Evolutionary conservation across 2,113 vertebrate species (phyloP), one percentile per base, ranked within the genome.

Genomic region (Actenoides hombroni): DNA sequence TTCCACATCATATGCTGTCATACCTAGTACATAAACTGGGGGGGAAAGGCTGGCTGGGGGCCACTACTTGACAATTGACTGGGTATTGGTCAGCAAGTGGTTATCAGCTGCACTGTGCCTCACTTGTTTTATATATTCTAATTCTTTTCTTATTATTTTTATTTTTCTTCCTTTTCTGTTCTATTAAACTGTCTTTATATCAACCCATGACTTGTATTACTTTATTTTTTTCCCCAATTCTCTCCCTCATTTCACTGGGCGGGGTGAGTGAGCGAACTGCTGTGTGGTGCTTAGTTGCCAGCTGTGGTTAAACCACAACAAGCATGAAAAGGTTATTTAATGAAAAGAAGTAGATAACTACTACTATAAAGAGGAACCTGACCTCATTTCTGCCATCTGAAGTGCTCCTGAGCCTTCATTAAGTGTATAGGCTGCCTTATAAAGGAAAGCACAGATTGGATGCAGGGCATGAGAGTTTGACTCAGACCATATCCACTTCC

Each of bases 401-500:
- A 80, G 6, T 26, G 20, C n/a, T 76, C 24, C 79, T 39, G 26
- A 94, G 44, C 14, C 35, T 80, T 35, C 25, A 48, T 35, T 69
- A 61, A 74, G 68, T 3, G 10, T 23, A 67, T 4, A 40, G 53
- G 28, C 39, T 80, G 17, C 26, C n/a, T 40, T 39, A 64, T 25
- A 29, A 76, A 88, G 48, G 35, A 35, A 5, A 78, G 10, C 16
- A 53, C 0, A 26, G 1, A 0, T 3, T 23, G 15, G 10, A 56
- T 40, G 23, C 17, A 64, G 33, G 20, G 25, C 67, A 60, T 7
- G 10, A 92, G 10, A 92, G 25, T 57, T 88, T 31, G 20, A 51
- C 49, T n/a, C 25, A 71, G 42, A 78, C 12, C 10, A 10, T 17
- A 53, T 5, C 7, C n/a, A n/a, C 46, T 81, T 78, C 21, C 13